Conservation (phyloP, 2,113 vertebrate species). For the Diglossa brunneiventris region DNA sequence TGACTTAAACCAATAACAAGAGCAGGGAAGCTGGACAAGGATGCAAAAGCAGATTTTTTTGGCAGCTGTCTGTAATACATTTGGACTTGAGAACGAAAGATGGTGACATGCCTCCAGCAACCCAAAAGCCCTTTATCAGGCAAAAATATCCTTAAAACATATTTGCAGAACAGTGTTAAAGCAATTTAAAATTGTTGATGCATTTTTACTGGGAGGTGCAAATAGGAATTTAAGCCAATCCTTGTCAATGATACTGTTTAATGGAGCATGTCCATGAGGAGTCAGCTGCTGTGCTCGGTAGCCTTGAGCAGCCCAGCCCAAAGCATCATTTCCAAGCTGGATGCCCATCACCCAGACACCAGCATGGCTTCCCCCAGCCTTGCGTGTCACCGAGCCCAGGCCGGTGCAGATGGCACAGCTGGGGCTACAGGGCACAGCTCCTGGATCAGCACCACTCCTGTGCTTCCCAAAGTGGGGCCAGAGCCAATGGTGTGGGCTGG, state of each 20-base stretch:
- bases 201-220: background rate
- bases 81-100: constrained; percentile 39
- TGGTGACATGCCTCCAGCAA: background rate
- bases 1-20: background rate
- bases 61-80: background rate
- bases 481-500: background rate
- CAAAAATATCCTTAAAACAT: background rate
- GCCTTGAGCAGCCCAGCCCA: background rate
- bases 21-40: background rate
- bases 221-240: background rate
- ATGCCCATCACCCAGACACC: background rate
- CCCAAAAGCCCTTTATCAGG: background rate
- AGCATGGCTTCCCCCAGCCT: background rate
- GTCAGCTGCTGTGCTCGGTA: background rate
- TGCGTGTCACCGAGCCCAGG: fast-evolving
- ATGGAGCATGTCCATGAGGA: background rate
- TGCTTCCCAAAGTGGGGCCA: background rate
- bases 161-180: background rate
- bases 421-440: background rate
- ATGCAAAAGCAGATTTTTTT: constrained; percentile 7
- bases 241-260: background rate
- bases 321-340: background rate
- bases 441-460: fast-evolving
- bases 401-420: background rate
- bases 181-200: background rate